Conservation (phyloP, 1,140 invertebrate genomes). For the Lutraria rhynchaena region DNA sequence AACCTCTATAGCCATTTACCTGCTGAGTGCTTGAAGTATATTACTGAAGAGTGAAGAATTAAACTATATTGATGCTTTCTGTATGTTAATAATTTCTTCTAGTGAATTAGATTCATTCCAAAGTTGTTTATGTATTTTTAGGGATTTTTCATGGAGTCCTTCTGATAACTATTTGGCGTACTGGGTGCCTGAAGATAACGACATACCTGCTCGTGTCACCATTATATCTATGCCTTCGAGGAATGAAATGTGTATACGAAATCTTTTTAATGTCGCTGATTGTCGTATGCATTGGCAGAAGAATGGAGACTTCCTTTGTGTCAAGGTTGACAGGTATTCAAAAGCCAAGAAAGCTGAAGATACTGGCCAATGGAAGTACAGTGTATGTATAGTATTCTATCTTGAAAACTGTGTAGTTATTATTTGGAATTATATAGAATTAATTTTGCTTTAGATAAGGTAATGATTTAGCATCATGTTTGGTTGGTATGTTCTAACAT, state of each 20-base stretch:
- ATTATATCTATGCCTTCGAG: slow-evolving; percentile 87
- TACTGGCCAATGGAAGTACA: slow-evolving; percentile 91
- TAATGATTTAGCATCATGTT: no score
- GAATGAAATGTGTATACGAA: slow-evolving; percentile 96
- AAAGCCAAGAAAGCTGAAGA: slow-evolving; percentile 95
- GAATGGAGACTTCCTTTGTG: slow-evolving; percentile 97
- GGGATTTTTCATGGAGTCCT: slow-evolving; percentile 99
- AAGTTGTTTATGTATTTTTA: no score
- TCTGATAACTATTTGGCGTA: slow-evolving; percentile 98
- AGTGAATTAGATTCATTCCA: no score
- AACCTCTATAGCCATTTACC: no score
- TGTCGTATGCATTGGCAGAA: slow-evolving; percentile 99
- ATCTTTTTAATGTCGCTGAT: slow-evolving; percentile 98
- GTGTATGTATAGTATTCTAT: slow-evolving; percentile 87
- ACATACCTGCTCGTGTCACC: slow-evolving; percentile 86
- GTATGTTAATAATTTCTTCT: slow-evolving; percentile 2
- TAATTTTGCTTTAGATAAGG: no score
- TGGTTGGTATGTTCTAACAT: not conserved
- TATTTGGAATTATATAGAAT: no score
- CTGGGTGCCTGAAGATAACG: slow-evolving; percentile 95
- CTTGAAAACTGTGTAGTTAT: no score
- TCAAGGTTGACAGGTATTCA: slow-evolving; percentile 98
- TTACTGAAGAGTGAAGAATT: slow-evolving; percentile 82
- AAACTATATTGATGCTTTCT: no score
- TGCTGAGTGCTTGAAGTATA: slow-evolving; percentile 91